Evolutionary conservation across 2,113 vertebrate species (phyloP).

Genomic region (Petrocephalus zakoni): DNA sequence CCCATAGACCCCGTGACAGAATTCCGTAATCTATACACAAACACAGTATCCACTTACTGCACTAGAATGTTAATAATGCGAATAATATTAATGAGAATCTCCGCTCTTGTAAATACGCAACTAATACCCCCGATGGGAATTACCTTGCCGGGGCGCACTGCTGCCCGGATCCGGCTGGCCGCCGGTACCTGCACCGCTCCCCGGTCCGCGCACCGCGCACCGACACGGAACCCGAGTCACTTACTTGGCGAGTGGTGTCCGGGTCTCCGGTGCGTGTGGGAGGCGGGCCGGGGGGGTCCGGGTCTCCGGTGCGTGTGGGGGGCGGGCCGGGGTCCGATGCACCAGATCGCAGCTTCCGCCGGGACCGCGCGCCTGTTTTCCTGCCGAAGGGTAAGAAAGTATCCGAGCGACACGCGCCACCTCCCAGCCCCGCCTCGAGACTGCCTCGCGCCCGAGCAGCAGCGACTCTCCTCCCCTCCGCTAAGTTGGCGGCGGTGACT

Average conservation of each 20-base stretch:
- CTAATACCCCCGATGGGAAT: conserved; percentile 29
- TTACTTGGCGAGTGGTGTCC: conserved; percentile 22
- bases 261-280: conserved; percentile 9
- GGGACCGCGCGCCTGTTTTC: neutral
- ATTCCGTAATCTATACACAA: neutral
- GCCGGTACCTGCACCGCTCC: neutral
- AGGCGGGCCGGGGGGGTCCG: conserved; percentile 9
- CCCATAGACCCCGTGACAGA: neutral
- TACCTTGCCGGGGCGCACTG: neutral
- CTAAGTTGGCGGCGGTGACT: conserved; percentile 18
- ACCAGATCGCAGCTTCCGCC: neutral
- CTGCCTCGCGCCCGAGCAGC: conserved; percentile 18
- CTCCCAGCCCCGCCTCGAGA: conserved; percentile 26
- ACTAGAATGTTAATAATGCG: conserved; percentile 41
- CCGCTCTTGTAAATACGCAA: conserved; percentile 43
- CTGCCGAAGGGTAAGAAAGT: conserved; percentile 10
- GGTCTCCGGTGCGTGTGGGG: conserved; percentile 2
- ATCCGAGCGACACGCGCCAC: conserved; percentile 16
- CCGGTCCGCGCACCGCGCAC: neutral
- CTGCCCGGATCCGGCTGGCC: neutral
- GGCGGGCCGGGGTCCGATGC: conserved; percentile 19
- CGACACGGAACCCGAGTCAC: neutral
- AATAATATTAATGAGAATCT: conserved; percentile 40
- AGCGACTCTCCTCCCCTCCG: conserved; percentile 25
- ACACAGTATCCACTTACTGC: conserved; percentile 27